Evolutionary conservation across 2,113 vertebrate genomes (phyloP), one percentile per base, ranked within the genome.

Genomic region (Ameiurus melas): DNA sequence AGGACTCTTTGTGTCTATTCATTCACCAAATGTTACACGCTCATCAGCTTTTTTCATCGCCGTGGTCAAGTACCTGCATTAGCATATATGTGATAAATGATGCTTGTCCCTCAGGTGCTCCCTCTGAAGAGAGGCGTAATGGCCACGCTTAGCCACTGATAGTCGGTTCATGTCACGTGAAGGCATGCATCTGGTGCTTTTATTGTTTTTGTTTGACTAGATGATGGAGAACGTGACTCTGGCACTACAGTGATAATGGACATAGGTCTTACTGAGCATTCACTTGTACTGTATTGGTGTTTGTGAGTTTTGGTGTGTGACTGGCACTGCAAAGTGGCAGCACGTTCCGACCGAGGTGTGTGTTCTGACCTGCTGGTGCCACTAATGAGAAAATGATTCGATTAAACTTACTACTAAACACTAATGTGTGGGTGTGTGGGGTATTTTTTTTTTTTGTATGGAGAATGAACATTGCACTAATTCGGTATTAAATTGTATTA

Each of bases 401-500:
- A 39, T 39, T 60, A 60, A 82, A 60, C 19, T 19, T 82, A 33
- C 12, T 39, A 16, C 33, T 83, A 83, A 62, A 27, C 10, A 20
- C 33, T 62, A 62, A 62, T 58, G 19, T 58, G 33, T 73, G 33
- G 39, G 70, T 58, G 19, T 70, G n/a, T 71, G 27, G 39, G 39
- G 2, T 5, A 55, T 7, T 47, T 47, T 47, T 5, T 79, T 7
- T 47, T 47, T 47, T 47, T 47, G 43, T 47, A 47, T 13, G n/a
- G 14, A 90, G 92, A 90, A 92, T 93, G 92, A 93, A 94, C 93
- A 91, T 90, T 91, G 90, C 91, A 92, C 93, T 93, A 93, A 93
- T 94, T 94, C 87, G 92, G 89, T 90, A 90, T 94, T 88, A 47
- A 92, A 92, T 92, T 93, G 90, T 93, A 92, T 92, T 94, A 94